These are phyloP conservation scores for Oncorhynchus nerka DNA, from an alignment of 2,113 vertebrate genomes.

Conservation along the genomic window DNA sequence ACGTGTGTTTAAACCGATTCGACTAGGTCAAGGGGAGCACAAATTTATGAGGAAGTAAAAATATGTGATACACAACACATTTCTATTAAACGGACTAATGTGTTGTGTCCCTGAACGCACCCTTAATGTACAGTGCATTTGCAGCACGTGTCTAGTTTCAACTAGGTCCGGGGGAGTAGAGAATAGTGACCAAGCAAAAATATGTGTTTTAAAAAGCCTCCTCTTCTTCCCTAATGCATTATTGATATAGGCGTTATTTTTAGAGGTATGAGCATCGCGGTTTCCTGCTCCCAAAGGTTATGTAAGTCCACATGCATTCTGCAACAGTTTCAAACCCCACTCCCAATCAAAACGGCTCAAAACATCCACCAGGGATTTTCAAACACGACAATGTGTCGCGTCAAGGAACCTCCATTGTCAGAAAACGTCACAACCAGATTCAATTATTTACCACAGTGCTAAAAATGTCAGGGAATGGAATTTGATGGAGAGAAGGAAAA, in stretches of 20 bases:
- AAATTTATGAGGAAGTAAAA: too few species aligned
- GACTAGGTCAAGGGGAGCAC: too few species aligned
- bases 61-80: too few species aligned
- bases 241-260: conserved; percentile 66
- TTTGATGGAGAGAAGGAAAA: conserved; percentile 11
- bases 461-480: conserved; percentile 7
- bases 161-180: not conserved
- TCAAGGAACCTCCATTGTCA: conserved; percentile 22
- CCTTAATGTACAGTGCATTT: too few species aligned
- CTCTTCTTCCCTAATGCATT: conserved; percentile 48
- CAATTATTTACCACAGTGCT: conserved; percentile 44
- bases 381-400: conserved; percentile 18
- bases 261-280: conserved; percentile 33
- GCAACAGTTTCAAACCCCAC: conserved; percentile 33
- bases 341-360: conserved; percentile 3
- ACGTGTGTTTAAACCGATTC: too few species aligned
- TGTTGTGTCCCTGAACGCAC: too few species aligned
- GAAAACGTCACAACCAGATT: conserved; percentile 9
- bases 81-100: too few species aligned
- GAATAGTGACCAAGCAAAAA: conserved; percentile 35
- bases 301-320: conserved; percentile 59
- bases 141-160: too few species aligned
- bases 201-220: conserved; percentile 29
- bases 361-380: conserved; percentile 6
- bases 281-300: conserved; percentile 45